Conservation (phyloP, 1,140 invertebrate genomes). For the Ceratina japonica region DNA sequence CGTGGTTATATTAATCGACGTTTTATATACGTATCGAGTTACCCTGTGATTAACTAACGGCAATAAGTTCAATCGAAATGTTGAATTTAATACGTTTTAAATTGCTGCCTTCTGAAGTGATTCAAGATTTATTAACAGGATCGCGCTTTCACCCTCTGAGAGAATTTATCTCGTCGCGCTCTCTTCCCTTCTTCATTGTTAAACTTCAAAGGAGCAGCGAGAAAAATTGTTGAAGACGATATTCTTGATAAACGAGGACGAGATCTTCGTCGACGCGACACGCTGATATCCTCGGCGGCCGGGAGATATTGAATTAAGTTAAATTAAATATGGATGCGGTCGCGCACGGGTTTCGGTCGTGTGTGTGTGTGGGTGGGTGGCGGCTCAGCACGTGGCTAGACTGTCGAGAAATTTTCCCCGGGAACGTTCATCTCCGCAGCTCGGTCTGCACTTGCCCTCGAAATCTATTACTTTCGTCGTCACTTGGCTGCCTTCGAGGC, state of each 20-base stretch:
- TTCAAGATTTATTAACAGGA: no score
- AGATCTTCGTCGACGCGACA: not conserved
- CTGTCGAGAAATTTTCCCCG: constrained; percentile 45
- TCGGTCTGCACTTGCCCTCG: constrained; percentile 19
- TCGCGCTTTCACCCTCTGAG: no score
- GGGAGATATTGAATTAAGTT: constrained; percentile 59
- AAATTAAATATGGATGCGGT: constrained; percentile 46
- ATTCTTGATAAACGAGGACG: not conserved
- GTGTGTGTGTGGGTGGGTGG: no score
- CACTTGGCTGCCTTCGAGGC: constrained; percentile 38
- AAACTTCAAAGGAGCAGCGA: not conserved
- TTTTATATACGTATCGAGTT: not conserved
- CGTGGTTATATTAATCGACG: not conserved
- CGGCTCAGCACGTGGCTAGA: constrained; percentile 30
- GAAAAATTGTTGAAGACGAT: constrained; percentile 6
- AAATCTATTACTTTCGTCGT: constrained; percentile 47
- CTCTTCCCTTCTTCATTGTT: no score
- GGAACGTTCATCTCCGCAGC: constrained; percentile 36
- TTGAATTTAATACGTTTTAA: no score
- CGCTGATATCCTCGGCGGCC: constrained; percentile 45
- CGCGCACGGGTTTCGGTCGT: not conserved
- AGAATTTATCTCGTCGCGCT: no score
- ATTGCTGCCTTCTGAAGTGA: no score
- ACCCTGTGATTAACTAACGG: not conserved
- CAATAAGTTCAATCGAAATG: not conserved